Evolutionary conservation across 2,888 invertebrate genomes (phyloP).

Genomic region (Melinaea menophilus): DNA sequence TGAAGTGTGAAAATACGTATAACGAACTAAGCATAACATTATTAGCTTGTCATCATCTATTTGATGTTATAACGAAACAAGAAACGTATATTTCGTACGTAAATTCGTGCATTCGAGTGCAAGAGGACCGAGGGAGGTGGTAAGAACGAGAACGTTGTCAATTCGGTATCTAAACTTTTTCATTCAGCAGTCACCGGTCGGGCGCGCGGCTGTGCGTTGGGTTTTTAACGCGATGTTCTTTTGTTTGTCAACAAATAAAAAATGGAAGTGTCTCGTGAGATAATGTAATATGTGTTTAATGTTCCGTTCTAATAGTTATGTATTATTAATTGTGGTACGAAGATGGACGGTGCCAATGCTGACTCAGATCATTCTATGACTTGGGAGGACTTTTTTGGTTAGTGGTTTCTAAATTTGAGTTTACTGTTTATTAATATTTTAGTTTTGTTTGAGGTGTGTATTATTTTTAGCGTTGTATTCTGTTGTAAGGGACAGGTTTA

Average conservation of each 20-base stretch:
- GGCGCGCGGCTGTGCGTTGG: slow-evolving; percentile 43
- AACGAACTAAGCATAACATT: no score
- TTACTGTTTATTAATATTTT: background rate
- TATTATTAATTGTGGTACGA: slow-evolving; percentile 50
- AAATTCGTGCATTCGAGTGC: slow-evolving; percentile 4
- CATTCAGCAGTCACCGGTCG: slow-evolving; percentile 54
- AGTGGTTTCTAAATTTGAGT: slow-evolving; percentile 44
- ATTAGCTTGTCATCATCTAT: background rate
- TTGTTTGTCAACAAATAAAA: slow-evolving; percentile 67
- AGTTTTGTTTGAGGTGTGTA: background rate
- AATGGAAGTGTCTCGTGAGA: slow-evolving; percentile 30
- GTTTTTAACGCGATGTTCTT: slow-evolving; percentile 52
- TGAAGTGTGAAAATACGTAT: no score
- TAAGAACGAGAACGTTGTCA: slow-evolving; percentile 9
- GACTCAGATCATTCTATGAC: slow-evolving; percentile 84
- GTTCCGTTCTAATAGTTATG: slow-evolving; percentile 31
- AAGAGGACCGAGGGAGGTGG: background rate
- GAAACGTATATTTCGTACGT: slow-evolving; percentile 6
- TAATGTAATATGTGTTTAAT: slow-evolving; percentile 28
- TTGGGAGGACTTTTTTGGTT: slow-evolving; percentile 86
- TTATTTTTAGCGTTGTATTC: background rate
- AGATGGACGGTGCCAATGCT: slow-evolving; percentile 75
- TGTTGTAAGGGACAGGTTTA: slow-evolving; percentile 54
- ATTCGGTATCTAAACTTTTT: slow-evolving; percentile 37
- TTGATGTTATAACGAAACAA: background rate